These are phyloP conservation scores for Camponotus floridanus DNA, from an alignment of 1,140 invertebrate genomes.

Conservation along the genomic window DNA sequence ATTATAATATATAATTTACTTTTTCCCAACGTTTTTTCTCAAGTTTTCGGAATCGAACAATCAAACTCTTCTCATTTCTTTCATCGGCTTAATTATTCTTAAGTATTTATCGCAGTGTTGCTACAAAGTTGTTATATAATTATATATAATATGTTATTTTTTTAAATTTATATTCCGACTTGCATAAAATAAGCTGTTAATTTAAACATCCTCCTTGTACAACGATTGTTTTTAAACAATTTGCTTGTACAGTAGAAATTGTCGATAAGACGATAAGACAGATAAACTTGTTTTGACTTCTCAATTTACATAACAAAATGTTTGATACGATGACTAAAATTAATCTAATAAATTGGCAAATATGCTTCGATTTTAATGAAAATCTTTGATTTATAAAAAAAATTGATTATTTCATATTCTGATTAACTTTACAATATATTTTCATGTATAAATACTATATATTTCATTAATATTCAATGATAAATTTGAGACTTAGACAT, in stretches of 20 bases:
- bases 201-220: too few relatives aligned
- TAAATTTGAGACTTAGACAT: neutral
- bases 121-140: neutral
- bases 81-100: neutral
- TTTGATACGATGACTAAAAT: neutral
- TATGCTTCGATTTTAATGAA: neutral
- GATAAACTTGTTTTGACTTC: neutral
- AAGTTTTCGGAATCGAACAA: too few relatives aligned
- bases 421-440: conserved; percentile 1
- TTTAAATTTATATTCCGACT: neutral
- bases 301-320: neutral
- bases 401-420: neutral
- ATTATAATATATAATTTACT: neutral
- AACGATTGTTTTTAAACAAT: neutral
- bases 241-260: neutral
- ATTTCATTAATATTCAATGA: neutral
- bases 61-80: too few relatives aligned
- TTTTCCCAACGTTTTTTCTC: neutral
- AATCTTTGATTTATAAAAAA: neutral
- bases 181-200: neutral
- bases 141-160: too few relatives aligned
- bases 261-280: neutral
- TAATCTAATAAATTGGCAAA: neutral
- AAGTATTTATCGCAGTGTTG: neutral
- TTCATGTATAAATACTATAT: neutral